phyloP scores from a whole-genome alignment of 2,888 invertebrate species.

The Alviniconcha strummeri region DNA sequence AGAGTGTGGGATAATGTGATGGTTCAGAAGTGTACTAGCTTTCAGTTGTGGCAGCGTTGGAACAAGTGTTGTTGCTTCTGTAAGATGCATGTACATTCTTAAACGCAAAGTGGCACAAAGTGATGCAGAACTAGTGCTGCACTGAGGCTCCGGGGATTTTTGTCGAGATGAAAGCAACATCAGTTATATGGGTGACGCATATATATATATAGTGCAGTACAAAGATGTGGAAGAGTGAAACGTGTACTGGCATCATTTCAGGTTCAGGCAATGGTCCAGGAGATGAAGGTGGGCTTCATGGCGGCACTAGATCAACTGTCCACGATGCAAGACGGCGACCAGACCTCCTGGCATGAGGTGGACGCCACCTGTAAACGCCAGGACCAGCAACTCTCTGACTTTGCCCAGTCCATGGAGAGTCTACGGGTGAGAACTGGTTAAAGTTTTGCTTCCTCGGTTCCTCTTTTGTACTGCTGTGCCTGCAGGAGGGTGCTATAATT shows the following conservation, averaged over 20 bases:
- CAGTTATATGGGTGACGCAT: background rate
- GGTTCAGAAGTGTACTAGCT: too few species aligned
- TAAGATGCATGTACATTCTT: background rate
- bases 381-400: constrained; percentile 27
- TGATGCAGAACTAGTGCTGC: too few species aligned
- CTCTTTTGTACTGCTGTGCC: too few species aligned
- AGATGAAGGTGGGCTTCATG: constrained; percentile 63
- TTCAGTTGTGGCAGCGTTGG: too few species aligned
- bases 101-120: background rate
- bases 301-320: constrained; percentile 60
- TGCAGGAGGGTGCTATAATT: too few species aligned
- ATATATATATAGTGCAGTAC: background rate
- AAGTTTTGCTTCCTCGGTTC: too few species aligned
- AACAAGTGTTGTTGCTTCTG: too few species aligned
- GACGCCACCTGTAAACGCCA: constrained; percentile 45
- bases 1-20: too few species aligned
- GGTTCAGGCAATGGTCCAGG: constrained; percentile 66
- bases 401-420: constrained; percentile 6
- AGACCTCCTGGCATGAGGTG: constrained; percentile 38
- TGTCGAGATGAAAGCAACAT: background rate
- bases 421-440: constrained; percentile 17
- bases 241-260: constrained; percentile 26
- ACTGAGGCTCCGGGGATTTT: too few species aligned
- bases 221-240: background rate
- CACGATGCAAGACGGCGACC: constrained; percentile 60